Evolutionary conservation across 64 coral and sea anemone genomes (phyloP).

Genomic region (Porites lutea): DNA sequence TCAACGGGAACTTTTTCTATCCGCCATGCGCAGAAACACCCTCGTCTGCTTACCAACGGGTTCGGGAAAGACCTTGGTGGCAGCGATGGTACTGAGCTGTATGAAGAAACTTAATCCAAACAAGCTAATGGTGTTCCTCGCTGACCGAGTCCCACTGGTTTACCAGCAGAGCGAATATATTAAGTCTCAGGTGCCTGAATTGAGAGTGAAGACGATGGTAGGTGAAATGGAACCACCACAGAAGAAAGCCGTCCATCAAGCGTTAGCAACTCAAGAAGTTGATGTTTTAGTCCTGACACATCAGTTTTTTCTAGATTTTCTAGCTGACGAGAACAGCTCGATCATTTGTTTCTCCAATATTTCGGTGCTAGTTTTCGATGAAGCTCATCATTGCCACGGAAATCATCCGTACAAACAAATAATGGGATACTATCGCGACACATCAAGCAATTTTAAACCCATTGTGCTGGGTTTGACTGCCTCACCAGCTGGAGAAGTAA

Average conservation of each 20-base stretch:
- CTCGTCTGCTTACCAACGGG: slow-evolving; percentile 92
- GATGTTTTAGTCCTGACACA: slow-evolving; percentile 91
- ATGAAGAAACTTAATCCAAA: slow-evolving; percentile 88
- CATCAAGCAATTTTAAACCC: slow-evolving; percentile 67
- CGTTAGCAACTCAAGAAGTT: slow-evolving; percentile 62
- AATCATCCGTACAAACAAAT: slow-evolving; percentile 92
- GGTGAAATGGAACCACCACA: slow-evolving; percentile 67
- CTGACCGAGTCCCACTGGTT: slow-evolving; percentile 84
- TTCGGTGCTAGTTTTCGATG: slow-evolving; percentile 90
- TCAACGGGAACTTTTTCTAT: slow-evolving; percentile 80
- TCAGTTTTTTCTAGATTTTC: slow-evolving; percentile 86
- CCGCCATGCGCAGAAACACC: slow-evolving; percentile 79
- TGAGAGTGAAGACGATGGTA: slow-evolving; percentile 72
- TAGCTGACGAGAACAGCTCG: slow-evolving; percentile 54
- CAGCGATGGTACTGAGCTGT: slow-evolving; percentile 85
- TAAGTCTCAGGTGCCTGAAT: slow-evolving; percentile 55
- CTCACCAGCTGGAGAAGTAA: slow-evolving; percentile 75
- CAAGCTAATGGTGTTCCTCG: slow-evolving; percentile 87
- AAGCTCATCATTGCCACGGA: slow-evolving; percentile 89
- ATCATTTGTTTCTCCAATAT: slow-evolving; percentile 68
- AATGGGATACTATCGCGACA: slow-evolving; percentile 64
- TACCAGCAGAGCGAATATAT: slow-evolving; percentile 93
- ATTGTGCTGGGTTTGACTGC: slow-evolving; percentile 87
- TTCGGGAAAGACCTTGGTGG: slow-evolving; percentile 92
- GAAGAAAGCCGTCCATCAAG: slow-evolving; percentile 71